Evolutionary conservation across 2,113 vertebrate genomes (phyloP).

Genomic region (Athene cunicularia): DNA sequence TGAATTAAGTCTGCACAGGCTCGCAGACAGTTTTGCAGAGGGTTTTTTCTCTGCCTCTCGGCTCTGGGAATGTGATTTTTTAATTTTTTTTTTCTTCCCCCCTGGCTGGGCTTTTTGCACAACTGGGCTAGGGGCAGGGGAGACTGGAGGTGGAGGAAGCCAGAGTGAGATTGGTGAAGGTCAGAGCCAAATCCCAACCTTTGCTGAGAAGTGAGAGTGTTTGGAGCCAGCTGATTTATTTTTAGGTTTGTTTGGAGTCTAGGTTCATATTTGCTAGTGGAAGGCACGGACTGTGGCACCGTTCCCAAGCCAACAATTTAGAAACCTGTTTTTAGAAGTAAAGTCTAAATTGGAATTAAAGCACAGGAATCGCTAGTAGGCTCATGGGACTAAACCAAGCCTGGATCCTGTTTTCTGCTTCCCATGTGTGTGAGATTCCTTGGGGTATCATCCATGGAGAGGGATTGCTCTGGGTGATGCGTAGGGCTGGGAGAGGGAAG

Average conservation of each 20-base stretch:
- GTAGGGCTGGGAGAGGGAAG: not conserved
- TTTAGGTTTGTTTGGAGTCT: not conserved
- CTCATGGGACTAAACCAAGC: not conserved
- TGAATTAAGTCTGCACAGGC: constrained; percentile 11
- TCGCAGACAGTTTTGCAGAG: not conserved
- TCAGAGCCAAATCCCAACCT: not conserved
- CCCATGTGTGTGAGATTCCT: not conserved
- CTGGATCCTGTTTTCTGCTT: not conserved
- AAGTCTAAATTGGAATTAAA: constrained; percentile 38
- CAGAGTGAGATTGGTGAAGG: not conserved
- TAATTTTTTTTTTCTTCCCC: too few species aligned
- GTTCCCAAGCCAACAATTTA: not conserved
- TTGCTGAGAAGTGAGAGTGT: not conserved
- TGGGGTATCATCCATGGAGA: not conserved
- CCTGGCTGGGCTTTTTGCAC: not conserved
- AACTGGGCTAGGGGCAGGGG: not conserved
- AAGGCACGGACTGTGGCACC: not conserved
- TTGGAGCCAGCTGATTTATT: not conserved
- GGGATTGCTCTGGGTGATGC: not conserved
- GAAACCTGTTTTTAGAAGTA: not conserved
- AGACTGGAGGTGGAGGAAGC: not conserved
- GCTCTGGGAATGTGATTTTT: not conserved
- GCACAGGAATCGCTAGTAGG: not conserved
- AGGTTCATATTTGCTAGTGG: not conserved
- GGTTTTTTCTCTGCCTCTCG: not conserved